These are phyloP conservation scores for Scleropages formosus DNA, from an alignment of 2,797 vertebrate genomes.

Conservation along the genomic window DNA sequence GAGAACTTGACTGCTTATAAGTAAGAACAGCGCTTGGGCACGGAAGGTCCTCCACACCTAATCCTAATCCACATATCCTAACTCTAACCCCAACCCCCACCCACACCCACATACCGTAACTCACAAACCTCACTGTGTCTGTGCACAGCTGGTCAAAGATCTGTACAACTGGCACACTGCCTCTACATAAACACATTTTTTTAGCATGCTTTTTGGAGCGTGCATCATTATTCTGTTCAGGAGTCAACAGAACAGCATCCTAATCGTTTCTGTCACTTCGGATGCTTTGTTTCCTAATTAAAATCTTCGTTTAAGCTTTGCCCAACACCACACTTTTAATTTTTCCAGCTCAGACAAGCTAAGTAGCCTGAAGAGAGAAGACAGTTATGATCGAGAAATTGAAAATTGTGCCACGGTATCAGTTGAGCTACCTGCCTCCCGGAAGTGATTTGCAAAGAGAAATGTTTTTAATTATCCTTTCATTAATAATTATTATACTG, in stretches of 20 bases:
- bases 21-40: no score
- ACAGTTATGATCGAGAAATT: not conserved
- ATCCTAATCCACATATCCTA: no score
- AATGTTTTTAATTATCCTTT: slow-evolving; percentile 18
- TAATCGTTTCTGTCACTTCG: slow-evolving; percentile 9
- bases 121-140: no score
- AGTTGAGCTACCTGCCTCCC: not conserved
- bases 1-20: no score
- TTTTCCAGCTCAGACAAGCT: slow-evolving; percentile 14
- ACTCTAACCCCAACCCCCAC: no score
- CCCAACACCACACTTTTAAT: slow-evolving; percentile 21
- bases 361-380: slow-evolving; percentile 30
- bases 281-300: slow-evolving; percentile 20
- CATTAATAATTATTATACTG: slow-evolving; percentile 22
- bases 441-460: slow-evolving; percentile 21
- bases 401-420: not conserved
- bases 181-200: not conserved
- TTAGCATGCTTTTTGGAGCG: not conserved
- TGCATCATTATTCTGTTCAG: not conserved
- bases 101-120: no score
- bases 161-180: not conserved
- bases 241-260: not conserved
- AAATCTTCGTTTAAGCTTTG: slow-evolving; percentile 19
- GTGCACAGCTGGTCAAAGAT: not conserved
- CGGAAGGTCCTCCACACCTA: no score